Conservation (phyloP, 1,140 invertebrate species). For the Listronotus bonariensis region DNA sequence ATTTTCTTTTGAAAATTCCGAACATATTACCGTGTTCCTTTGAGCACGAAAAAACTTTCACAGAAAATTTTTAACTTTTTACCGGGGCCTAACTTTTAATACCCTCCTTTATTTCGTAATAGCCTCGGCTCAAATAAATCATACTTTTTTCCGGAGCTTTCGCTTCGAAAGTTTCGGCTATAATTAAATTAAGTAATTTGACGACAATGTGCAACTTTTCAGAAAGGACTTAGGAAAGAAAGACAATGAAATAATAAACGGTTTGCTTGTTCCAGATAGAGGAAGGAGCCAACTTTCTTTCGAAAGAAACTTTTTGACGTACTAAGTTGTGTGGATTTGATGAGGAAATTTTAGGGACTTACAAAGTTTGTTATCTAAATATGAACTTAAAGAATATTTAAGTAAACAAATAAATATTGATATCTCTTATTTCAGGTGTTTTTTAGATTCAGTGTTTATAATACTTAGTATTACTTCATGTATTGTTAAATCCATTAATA, state of each 20-base stretch:
- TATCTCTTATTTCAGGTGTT: too few relatives aligned
- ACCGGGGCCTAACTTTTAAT: constrained; percentile 30
- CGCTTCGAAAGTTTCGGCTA: constrained; percentile 24
- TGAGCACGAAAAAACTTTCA: constrained; percentile 25
- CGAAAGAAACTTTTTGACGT: background rate
- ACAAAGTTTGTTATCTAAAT: too few relatives aligned
- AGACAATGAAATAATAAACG: constrained; percentile 32
- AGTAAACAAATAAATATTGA: too few relatives aligned
- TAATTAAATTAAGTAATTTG: constrained; percentile 37
- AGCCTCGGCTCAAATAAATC: constrained; percentile 32
- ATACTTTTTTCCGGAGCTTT: constrained; percentile 30
- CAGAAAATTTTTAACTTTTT: constrained; percentile 33
- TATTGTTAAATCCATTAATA: too few relatives aligned
- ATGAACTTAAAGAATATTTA: too few relatives aligned
- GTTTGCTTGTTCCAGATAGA: constrained; percentile 22
- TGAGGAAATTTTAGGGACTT: too few relatives aligned
- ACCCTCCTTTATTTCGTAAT: constrained; percentile 32
- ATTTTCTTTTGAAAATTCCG: constrained; percentile 30
- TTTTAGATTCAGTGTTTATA: too few relatives aligned
- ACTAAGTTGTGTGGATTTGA: too few relatives aligned
- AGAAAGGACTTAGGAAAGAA: constrained; percentile 17
- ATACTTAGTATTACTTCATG: too few relatives aligned
- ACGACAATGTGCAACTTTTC: constrained; percentile 34
- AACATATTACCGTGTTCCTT: constrained; percentile 34
- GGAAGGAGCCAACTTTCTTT: constrained; percentile 15